Evolutionary conservation across 2,797 vertebrate genomes (phyloP).

Genomic region (Pelochelys cantorii): DNA sequence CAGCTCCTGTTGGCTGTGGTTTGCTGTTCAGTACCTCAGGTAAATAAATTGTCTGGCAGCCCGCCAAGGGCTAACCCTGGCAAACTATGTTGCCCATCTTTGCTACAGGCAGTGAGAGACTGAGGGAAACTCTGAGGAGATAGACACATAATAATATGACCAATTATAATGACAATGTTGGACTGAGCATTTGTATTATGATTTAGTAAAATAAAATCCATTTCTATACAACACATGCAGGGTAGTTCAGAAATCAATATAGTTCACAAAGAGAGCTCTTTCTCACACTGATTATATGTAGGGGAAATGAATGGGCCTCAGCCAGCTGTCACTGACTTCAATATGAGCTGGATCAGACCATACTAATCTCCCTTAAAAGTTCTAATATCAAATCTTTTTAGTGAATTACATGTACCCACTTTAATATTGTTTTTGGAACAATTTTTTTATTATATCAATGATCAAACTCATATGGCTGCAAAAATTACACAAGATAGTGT

Average conservation of each 20-base stretch:
- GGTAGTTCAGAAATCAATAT: background rate
- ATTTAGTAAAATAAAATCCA: conserved; percentile 18
- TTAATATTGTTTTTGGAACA: background rate
- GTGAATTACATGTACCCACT: background rate
- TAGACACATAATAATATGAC: conserved; percentile 1
- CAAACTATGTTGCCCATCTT: too few relatives aligned
- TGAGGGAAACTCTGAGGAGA: conserved; percentile 8
- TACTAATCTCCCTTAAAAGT: background rate
- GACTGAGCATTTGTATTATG: background rate
- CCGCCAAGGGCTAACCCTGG: too few relatives aligned
- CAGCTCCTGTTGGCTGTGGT: too few relatives aligned
- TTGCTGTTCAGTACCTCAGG: too few relatives aligned
- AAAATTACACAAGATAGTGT: background rate
- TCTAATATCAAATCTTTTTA: background rate
- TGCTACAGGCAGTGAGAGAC: background rate
- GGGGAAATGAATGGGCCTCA: background rate
- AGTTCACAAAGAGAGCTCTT: background rate
- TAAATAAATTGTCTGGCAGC: too few relatives aligned
- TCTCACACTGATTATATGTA: background rate
- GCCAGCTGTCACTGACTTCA: background rate
- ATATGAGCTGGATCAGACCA: background rate
- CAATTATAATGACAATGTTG: conserved; percentile 38
- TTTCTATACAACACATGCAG: conserved; percentile 15
- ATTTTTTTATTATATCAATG: background rate
- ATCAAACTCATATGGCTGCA: background rate